phyloP scores from a whole-genome alignment of 2,113 vertebrate genomes.

The Calypte anna region DNA sequence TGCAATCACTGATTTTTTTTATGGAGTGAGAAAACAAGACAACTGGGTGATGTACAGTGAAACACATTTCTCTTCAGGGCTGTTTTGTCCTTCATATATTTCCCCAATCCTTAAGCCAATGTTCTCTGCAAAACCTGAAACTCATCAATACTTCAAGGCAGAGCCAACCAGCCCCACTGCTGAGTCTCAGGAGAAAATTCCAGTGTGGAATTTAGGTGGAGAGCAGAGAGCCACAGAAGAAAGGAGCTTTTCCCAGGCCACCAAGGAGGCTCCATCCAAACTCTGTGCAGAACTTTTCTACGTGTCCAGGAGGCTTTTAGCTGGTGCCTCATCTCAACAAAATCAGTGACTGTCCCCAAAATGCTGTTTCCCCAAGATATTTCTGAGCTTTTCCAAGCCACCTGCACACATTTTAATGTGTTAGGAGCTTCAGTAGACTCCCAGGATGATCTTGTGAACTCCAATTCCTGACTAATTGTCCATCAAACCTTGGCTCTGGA shows the following conservation, averaged over 20 bases:
- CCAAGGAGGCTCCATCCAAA: not conserved
- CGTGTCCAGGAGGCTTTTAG: not conserved
- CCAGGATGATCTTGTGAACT: not conserved
- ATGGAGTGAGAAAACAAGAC: not conserved
- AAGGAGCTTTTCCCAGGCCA: not conserved
- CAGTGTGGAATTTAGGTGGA: not conserved
- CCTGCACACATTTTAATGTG: not conserved
- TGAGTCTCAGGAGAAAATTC: not conserved
- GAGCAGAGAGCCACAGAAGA: not conserved
- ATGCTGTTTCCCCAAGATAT: not conserved
- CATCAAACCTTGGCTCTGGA: not conserved
- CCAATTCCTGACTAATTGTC: not conserved
- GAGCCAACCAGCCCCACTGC: not conserved
- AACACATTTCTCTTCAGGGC: not conserved
- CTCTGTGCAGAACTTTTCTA: rapidly evolving
- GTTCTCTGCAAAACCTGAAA: not conserved
- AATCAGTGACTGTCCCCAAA: rapidly evolving
- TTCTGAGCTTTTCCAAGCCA: not conserved
- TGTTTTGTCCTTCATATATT: not conserved
- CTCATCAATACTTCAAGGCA: not conserved
- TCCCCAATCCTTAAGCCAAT: not conserved
- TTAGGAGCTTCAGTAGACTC: not conserved
- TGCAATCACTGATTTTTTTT: not conserved
- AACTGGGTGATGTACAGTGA: not conserved
- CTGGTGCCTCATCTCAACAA: not conserved